A percentile compares a stretch with the other conserved stretches of the same genome.
Conservation (phyloP, 2,113 vertebrate species). For the Ictalurus furcatus region DNA sequence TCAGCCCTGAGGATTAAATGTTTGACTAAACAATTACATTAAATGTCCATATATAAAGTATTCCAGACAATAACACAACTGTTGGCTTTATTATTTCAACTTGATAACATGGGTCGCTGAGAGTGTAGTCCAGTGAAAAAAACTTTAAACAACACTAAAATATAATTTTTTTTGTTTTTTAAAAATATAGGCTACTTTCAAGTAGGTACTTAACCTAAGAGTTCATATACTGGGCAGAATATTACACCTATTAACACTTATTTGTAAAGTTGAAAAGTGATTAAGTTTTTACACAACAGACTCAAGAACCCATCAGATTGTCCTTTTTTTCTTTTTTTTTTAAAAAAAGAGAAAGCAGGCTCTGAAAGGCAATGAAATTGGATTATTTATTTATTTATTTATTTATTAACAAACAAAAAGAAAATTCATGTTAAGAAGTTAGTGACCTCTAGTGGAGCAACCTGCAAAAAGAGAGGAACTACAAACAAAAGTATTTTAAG, state of each 20-base stretch:
- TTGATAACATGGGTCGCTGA: not conserved
- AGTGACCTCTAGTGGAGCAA: not conserved
- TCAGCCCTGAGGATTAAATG: not conserved
- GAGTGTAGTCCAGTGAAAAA: not conserved
- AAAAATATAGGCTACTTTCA: not conserved
- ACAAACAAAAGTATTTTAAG: not conserved
- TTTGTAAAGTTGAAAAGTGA: not conserved
- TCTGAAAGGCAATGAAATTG: not conserved
- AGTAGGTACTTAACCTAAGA: not conserved
- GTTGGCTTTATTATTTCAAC: not conserved
- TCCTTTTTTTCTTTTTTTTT: rapidly evolving
- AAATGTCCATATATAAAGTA: not conserved
- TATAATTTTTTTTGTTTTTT: too few species aligned
- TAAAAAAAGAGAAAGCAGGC: not conserved
- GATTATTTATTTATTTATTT: not conserved
- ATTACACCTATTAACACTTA: not conserved
- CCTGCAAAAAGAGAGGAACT: not conserved
- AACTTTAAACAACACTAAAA: too few species aligned
- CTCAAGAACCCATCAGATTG: not conserved
- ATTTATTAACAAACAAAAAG: not conserved
- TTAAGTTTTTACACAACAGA: too few species aligned
- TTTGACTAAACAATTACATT: not conserved
- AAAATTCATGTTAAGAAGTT: not conserved
- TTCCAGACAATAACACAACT: not conserved
- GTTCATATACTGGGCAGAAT: not conserved